Percentiles rank a stretch among this genome's conserved stretches.
Conservation (phyloP, 2,888 invertebrate genomes). For the Hartigia nigra region DNA sequence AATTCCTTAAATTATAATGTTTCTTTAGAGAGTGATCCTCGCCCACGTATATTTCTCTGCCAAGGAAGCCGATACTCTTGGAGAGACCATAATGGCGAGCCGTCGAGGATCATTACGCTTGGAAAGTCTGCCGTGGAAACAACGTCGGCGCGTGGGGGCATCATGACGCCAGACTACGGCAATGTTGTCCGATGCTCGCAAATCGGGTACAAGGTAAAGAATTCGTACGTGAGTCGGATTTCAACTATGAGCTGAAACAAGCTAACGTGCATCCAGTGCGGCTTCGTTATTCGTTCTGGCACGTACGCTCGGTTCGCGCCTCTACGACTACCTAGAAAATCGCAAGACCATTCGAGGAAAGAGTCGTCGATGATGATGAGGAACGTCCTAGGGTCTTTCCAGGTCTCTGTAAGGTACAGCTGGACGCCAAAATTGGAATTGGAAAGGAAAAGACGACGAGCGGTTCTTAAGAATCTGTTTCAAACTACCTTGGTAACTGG, state of each 20-base stretch:
- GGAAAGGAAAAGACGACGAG: background rate
- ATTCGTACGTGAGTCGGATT: conserved; percentile 47
- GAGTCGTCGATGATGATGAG: conserved; percentile 31
- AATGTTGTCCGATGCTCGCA: conserved; percentile 37
- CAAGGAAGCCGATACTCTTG: background rate
- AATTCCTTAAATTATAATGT: background rate
- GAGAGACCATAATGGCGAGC: background rate
- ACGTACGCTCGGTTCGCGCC: conserved; percentile 48
- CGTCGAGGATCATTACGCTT: background rate
- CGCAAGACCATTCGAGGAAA: conserved; percentile 4
- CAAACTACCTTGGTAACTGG: background rate
- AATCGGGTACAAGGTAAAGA: conserved; percentile 52
- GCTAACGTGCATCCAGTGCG: conserved; percentile 29
- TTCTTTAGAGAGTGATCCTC: background rate
- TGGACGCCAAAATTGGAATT: background rate
- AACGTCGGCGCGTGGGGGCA: conserved; percentile 21
- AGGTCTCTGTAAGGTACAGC: background rate
- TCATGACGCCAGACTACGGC: conserved; percentile 34
- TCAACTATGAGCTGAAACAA: conserved; percentile 43
- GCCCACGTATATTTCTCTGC: background rate
- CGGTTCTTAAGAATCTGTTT: background rate
- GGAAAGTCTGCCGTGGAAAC: background rate
- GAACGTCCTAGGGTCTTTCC: background rate
- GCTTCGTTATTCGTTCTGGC: conserved; percentile 51
- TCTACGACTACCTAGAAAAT: conserved; percentile 21